A percentile compares a stretch with the other conserved stretches of the same genome.
Conservation (phyloP, 2,113 vertebrate species). For the Chinchilla lanigera region DNA sequence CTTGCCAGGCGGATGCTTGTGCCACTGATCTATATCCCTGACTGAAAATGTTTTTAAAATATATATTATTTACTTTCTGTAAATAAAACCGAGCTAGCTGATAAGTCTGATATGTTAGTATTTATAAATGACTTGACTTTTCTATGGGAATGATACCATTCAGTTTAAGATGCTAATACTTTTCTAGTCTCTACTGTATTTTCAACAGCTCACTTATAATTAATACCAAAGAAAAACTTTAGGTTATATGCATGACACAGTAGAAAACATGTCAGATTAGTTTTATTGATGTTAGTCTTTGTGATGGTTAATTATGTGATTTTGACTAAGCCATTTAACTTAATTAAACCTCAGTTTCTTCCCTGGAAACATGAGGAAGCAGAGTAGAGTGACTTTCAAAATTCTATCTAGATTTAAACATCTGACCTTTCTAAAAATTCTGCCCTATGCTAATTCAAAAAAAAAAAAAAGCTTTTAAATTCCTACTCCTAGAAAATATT, state of each 20-base stretch:
- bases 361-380: not conserved
- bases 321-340: not conserved
- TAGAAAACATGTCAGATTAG: conserved; percentile 32
- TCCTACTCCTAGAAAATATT: conserved; percentile 55
- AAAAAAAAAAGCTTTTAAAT: conserved; percentile 28
- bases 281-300: not conserved
- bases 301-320: conserved; percentile 16
- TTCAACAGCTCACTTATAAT: not conserved
- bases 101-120: not conserved
- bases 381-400: not conserved
- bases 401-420: conserved; percentile 27
- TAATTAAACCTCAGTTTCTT: conserved; percentile 42
- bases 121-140: conserved; percentile 58
- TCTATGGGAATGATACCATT: not conserved
- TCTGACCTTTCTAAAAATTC: not conserved
- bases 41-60: not conserved
- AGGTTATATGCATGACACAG: not conserved
- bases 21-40: too few species aligned
- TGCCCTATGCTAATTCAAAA: not conserved
- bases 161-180: conserved; percentile 44
- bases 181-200: conserved; percentile 36
- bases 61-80: not conserved
- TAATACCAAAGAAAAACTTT: conserved; percentile 46
- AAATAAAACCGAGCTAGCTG: not conserved
- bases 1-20: too few species aligned